Percentiles rank a stretch among this genome's conserved stretches.
phyloP scores from a whole-genome alignment of 2,888 invertebrate genomes.

The Ecliptopera silaceata region DNA sequence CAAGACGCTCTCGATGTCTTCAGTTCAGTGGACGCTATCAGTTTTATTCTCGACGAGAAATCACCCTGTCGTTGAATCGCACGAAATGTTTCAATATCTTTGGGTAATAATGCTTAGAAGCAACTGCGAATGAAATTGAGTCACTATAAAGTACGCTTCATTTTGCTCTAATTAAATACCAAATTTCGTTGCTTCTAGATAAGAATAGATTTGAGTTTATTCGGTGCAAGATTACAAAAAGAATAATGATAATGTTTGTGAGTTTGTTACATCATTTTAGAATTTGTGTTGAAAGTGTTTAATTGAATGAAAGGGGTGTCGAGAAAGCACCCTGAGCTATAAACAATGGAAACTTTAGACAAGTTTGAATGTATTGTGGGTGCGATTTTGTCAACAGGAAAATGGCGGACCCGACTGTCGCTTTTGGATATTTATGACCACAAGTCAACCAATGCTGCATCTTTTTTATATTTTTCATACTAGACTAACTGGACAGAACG shows the following conservation, averaged over 20 bases:
- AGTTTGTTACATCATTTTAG: conserved; percentile 9
- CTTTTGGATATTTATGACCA: conserved; percentile 73
- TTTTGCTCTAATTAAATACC: too few relatives aligned
- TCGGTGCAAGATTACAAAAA: too few relatives aligned
- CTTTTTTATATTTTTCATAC: conserved; percentile 66
- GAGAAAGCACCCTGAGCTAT: conserved; percentile 53
- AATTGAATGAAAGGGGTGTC: conserved; percentile 36
- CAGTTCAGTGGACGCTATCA: conserved; percentile 54
- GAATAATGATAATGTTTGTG: too few relatives aligned
- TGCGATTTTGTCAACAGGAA: conserved; percentile 80
- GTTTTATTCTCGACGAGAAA: conserved; percentile 52
- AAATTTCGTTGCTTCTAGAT: too few relatives aligned
- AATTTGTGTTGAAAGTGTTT: conserved; percentile 21
- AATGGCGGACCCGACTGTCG: conserved; percentile 77
- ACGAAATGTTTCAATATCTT: conserved; percentile 8
- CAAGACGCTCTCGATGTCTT: conserved; percentile 56
- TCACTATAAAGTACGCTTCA: not conserved
- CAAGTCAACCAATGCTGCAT: conserved; percentile 73
- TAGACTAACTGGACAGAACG: conserved; percentile 49
- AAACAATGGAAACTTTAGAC: conserved; percentile 77
- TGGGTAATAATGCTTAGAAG: not conserved
- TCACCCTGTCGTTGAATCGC: conserved; percentile 32
- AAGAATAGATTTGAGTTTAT: too few relatives aligned
- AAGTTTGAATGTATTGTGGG: conserved; percentile 77
- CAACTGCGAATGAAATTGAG: not conserved